These are phyloP conservation scores for Tachysurus vachellii DNA, from an alignment of 2,113 vertebrate species.

Conservation along the genomic window DNA sequence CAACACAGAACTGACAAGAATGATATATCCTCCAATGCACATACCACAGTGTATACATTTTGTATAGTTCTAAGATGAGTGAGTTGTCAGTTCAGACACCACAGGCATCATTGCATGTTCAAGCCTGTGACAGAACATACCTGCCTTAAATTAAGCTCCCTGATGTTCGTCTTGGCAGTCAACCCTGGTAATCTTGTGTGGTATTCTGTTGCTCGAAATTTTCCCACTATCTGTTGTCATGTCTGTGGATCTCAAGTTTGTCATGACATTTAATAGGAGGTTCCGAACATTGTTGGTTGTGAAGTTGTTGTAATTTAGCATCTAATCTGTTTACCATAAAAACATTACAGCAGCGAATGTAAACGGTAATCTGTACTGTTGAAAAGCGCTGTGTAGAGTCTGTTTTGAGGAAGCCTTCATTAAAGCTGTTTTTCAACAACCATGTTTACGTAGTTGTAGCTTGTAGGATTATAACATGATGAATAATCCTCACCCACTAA, in stretches of 20 bases:
- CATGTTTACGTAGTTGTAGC: not conserved
- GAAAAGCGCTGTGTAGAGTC: too few relatives aligned
- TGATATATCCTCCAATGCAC: not conserved
- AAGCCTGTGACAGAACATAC: slow-evolving; percentile 15
- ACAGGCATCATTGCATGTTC: not conserved
- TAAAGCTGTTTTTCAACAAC: slow-evolving; percentile 20
- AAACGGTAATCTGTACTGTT: slow-evolving; percentile 23
- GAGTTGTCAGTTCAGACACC: not conserved
- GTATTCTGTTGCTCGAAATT: not conserved
- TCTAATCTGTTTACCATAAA: slow-evolving; percentile 19
- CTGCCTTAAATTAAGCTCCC: not conserved
- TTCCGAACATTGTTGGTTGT: slow-evolving; percentile 1
- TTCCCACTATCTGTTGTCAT: not conserved
- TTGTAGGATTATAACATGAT: not conserved
- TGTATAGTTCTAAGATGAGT: not conserved
- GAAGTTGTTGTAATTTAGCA: slow-evolving; percentile 2
- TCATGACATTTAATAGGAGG: not conserved
- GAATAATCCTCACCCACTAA: not conserved
- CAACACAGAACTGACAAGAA: not conserved
- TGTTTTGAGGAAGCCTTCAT: not conserved
- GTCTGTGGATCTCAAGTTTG: not conserved
- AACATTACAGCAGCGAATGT: slow-evolving; percentile 17
- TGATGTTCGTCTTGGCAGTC: not conserved
- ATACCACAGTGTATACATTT: too few relatives aligned
- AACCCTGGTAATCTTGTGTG: not conserved